Conservation (phyloP, 2,797 vertebrate genomes). For the Lerista edwardsae region DNA sequence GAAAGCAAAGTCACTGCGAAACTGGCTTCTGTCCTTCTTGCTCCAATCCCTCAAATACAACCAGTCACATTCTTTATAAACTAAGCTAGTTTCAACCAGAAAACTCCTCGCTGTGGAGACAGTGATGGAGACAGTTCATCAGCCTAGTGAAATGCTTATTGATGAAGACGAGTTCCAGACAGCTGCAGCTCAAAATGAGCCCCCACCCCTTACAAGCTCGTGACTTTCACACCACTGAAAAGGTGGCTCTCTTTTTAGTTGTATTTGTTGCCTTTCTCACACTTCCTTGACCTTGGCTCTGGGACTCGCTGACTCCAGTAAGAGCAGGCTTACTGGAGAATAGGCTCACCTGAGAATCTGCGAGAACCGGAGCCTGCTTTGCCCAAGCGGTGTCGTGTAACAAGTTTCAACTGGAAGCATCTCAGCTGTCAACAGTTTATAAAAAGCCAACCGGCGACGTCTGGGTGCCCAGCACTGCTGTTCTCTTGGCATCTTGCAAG, state of each 20-base stretch:
- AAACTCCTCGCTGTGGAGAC: accelerated
- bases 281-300: conserved; percentile 17
- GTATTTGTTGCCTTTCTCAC: conserved; percentile 32
- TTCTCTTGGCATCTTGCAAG: conserved; percentile 13
- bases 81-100: not conserved
- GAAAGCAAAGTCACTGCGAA: not conserved
- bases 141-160: not conserved
- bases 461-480: conserved; percentile 11
- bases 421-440: conserved; percentile 58
- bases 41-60: not conserved
- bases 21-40: not conserved
- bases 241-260: not conserved
- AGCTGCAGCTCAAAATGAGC: not conserved
- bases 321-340: not conserved
- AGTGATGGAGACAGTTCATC: not conserved
- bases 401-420: conserved; percentile 37
- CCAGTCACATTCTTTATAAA: not conserved
- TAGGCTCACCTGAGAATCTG: not conserved
- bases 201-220: not conserved
- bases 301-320: conserved; percentile 29
- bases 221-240: conserved; percentile 35
- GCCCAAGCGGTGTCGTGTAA: conserved; percentile 40
- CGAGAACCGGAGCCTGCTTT: not conserved
- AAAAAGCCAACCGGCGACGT: conserved; percentile 58
- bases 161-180: not conserved